These are phyloP conservation scores for Panonychus citri DNA, from an alignment of 1,140 invertebrate genomes.

Conservation along the genomic window DNA sequence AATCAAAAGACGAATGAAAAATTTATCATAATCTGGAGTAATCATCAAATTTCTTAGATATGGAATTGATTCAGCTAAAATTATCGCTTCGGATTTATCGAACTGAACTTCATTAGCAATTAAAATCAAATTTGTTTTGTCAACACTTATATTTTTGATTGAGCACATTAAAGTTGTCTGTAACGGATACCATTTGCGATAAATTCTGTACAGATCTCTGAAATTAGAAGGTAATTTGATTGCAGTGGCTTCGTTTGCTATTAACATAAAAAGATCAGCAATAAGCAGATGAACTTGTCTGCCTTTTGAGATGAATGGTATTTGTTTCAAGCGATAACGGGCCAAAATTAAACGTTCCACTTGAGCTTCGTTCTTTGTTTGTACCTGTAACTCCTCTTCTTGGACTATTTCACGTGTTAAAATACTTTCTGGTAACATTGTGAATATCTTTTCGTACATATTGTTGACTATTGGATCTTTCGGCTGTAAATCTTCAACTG, in stretches of 20 bases:
- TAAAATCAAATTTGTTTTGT: constrained; percentile 1
- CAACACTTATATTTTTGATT: constrained; percentile 1
- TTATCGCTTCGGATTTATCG: constrained; percentile 1
- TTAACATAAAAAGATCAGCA: constrained; percentile 2
- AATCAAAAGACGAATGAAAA: constrained; percentile 7
- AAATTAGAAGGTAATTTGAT: constrained; percentile 2
- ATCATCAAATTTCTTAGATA: not conserved
- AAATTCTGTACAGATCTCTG: constrained; percentile 2
- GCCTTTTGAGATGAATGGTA: not conserved
- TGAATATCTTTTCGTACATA: not conserved
- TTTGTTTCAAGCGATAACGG: not conserved
- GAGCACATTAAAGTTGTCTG: not conserved
- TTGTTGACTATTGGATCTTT: not conserved
- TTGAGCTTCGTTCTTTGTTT: not conserved
- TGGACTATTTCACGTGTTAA: not conserved
- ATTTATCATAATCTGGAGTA: constrained; percentile 1
- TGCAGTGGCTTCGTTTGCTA: not conserved
- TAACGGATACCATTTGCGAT: constrained; percentile 4
- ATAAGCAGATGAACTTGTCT: not conserved
- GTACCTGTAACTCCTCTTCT: not conserved
- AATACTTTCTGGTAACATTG: not conserved
- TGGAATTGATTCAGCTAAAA: constrained; percentile 1
- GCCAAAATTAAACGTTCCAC: not conserved
- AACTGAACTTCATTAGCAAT: constrained; percentile 7
- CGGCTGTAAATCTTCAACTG: not conserved